phyloP scores from a whole-genome alignment of 1,140 invertebrate species.

The Heliconius congener region DNA sequence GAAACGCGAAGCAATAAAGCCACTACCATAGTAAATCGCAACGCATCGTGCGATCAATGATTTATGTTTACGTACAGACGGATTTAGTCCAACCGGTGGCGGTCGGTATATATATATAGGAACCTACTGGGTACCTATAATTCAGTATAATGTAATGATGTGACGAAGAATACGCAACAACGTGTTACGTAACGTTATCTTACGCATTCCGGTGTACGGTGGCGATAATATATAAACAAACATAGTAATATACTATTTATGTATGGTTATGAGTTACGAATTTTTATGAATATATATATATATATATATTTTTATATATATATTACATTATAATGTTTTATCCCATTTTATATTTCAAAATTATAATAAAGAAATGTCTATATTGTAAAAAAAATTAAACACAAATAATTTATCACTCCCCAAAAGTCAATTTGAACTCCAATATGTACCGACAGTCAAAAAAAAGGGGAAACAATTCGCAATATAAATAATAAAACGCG shows the following conservation, averaged over 20 bases:
- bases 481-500: slow-evolving; percentile 36
- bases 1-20: slow-evolving; percentile 44
- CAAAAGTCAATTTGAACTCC: background rate
- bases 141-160: slow-evolving; percentile 56
- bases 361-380: background rate
- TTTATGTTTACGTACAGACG: slow-evolving; percentile 56
- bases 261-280: background rate
- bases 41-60: slow-evolving; percentile 72
- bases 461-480: slow-evolving; percentile 28
- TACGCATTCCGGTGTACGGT: slow-evolving; percentile 25
- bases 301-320: background rate
- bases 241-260: background rate
- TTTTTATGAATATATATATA: background rate
- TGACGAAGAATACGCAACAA: slow-evolving; percentile 49
- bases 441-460: background rate
- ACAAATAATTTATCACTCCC: background rate
- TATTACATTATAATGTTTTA: background rate
- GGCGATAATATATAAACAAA: slow-evolving; percentile 31
- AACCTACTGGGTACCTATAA: slow-evolving; percentile 37
- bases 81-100: slow-evolving; percentile 60
- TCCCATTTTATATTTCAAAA: background rate
- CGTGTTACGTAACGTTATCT: slow-evolving; percentile 29
- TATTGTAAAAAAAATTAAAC: background rate
- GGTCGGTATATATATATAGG: slow-evolving; percentile 3
- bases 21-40: slow-evolving; percentile 63